Evolutionary conservation across 2,797 vertebrate genomes (phyloP), one percentile per base, ranked within the genome.

Genomic region (Enteromius afrohamiltoni): DNA sequence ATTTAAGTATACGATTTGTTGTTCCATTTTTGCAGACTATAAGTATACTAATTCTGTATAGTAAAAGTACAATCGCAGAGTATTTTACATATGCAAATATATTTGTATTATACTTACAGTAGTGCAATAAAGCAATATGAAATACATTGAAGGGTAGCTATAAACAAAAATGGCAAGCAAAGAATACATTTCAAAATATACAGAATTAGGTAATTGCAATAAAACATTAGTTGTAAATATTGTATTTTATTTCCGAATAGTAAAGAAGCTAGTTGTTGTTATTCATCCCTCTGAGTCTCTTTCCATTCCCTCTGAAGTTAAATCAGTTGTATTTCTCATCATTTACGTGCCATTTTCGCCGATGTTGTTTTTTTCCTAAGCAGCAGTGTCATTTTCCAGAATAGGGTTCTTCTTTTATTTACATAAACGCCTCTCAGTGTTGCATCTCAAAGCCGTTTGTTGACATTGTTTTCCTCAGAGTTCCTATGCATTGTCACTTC

Each of bases 341-440:
- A 84, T 21, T 53, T 49, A 8, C 2, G 55, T 82, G 74, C 78
- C 42, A 67, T 71, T 70, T 82, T 68, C 60, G 53, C 11, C 6
- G 29, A 11, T 29, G 53, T 76, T 60, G 26, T 76, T 65, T 75
- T 31, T 42, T 71, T 80, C 58, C 77, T 82, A 83, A 69, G 74
- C 78, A 60, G 83, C 42, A 14, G 21, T 64, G 85, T 85, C 74
- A 84, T 84, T 85, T 84, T 82, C 70, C 80, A 80, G 81, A 60
- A 85, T 73, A 80, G 51, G 45, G 53, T 86, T 83, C 17, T 58
- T 83, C 77, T 85, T 88, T 79, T 88, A 86, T 88, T 88, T 85
- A 86, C 85, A 88, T 83, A 80, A 79, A 86, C 70, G 31, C 74
- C 73, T 69, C 83, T 85, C 74, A 47, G 79, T 70, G 37, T 84